A percentile compares a stretch with the other conserved stretches of the same genome.
Evolutionary conservation across 1,140 invertebrate genomes (phyloP).

Genomic region (Pogonomyrmex californicus): DNA sequence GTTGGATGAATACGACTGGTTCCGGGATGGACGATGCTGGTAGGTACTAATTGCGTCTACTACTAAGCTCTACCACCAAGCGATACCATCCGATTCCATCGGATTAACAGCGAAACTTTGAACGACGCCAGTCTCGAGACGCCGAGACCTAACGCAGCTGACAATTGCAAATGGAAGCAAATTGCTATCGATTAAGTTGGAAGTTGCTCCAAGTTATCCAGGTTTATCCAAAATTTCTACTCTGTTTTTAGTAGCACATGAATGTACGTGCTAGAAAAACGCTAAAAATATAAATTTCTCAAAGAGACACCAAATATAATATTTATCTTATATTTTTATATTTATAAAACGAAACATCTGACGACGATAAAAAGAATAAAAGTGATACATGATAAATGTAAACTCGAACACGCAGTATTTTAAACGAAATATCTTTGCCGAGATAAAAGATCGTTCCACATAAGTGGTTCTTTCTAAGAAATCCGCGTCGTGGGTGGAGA

Average conservation of each 20-base stretch:
- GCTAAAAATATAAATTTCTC: background rate
- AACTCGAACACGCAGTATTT: too few relatives aligned
- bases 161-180: conserved; percentile 47
- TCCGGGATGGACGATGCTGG: conserved; percentile 43
- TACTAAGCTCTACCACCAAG: background rate
- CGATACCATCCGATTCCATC: conserved; percentile 43
- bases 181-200: conserved; percentile 7
- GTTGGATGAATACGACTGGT: conserved; percentile 17
- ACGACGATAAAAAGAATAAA: background rate
- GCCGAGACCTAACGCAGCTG: conserved; percentile 29
- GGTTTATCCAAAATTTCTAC: background rate
- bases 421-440: background rate
- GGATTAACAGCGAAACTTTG: conserved; percentile 51
- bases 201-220: background rate
- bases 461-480: conserved; percentile 1
- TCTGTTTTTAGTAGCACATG: background rate
- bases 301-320: background rate
- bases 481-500: conserved; percentile 74
- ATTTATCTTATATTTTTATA: background rate
- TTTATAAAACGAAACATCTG: background rate
- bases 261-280: background rate
- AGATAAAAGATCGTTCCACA: background rate
- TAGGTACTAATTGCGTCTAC: conserved; percentile 55
- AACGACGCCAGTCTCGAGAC: background rate
- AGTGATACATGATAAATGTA: too few relatives aligned